phyloP scores from a whole-genome alignment of 2,797 vertebrate genomes.

The Glyptemys insculpta region DNA sequence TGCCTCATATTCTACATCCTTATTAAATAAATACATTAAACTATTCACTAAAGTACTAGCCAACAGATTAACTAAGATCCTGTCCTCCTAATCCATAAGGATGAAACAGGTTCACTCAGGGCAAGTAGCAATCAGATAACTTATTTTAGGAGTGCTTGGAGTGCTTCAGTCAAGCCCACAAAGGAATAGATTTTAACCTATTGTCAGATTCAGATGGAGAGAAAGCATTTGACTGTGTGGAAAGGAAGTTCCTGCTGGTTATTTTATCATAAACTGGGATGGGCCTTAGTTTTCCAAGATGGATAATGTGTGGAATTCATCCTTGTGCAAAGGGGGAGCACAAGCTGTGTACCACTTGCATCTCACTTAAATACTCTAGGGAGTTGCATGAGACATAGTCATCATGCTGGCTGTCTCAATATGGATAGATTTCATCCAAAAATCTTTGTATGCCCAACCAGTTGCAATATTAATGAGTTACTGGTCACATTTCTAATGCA shows the following conservation, averaged over 20 bases:
- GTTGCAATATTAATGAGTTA: background rate
- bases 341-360: background rate
- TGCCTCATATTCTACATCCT: background rate
- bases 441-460: background rate
- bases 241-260: background rate
- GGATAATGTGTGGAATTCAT: background rate
- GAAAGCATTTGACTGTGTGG: background rate
- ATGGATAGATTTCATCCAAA: background rate
- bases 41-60: background rate
- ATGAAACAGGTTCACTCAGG: background rate
- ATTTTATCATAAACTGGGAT: background rate
- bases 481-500: background rate
- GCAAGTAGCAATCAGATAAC: background rate
- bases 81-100: background rate
- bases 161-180: background rate
- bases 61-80: background rate
- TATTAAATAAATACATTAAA: background rate
- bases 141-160: background rate
- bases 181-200: background rate
- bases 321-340: background rate
- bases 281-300: background rate
- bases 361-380: background rate
- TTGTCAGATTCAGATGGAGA: background rate
- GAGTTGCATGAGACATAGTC: background rate
- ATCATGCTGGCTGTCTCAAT: background rate